These are phyloP conservation scores for Philonicus albiceps DNA, from an alignment of 2,888 invertebrate genomes.

Conservation along the genomic window DNA sequence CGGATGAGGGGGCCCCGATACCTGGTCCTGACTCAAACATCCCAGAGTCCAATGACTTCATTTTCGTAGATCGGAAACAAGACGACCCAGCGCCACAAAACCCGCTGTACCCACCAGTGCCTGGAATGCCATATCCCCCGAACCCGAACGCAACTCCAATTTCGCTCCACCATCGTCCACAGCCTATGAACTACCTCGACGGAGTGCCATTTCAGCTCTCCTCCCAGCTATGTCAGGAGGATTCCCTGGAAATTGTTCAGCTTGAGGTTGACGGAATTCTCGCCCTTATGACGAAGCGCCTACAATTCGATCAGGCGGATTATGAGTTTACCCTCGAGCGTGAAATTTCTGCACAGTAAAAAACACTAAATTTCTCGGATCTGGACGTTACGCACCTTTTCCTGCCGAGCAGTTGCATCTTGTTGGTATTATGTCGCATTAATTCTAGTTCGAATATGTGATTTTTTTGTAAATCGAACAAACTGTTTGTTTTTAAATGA, in stretches of 20 bases:
- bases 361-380: background rate
- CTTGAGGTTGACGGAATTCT: constrained; percentile 43
- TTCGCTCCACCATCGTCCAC: background rate
- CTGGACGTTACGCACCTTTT: background rate
- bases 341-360: constrained; percentile 21
- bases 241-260: constrained; percentile 24
- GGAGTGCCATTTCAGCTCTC: constrained; percentile 45
- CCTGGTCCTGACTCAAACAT: constrained; percentile 37
- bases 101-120: constrained; percentile 35
- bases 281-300: constrained; percentile 37
- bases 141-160: background rate
- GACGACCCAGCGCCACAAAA: background rate
- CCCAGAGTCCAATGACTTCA: constrained; percentile 34
- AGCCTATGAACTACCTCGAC: constrained; percentile 16
- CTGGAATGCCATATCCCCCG: constrained; percentile 10
- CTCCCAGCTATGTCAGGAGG: constrained; percentile 7
- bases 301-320: constrained; percentile 25
- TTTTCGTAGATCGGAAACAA: constrained; percentile 40
- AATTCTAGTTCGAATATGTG: background rate
- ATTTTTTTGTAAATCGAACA: background rate
- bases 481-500: background rate
- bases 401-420: background rate
- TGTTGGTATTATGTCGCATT: background rate
- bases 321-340: constrained; percentile 44
- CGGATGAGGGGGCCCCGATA: constrained; percentile 40